A percentile compares a stretch with the other conserved stretches of the same genome.
Evolutionary conservation across 2,113 vertebrate species (phyloP).

Genomic region (Cryptomyrus ogoouensis): DNA sequence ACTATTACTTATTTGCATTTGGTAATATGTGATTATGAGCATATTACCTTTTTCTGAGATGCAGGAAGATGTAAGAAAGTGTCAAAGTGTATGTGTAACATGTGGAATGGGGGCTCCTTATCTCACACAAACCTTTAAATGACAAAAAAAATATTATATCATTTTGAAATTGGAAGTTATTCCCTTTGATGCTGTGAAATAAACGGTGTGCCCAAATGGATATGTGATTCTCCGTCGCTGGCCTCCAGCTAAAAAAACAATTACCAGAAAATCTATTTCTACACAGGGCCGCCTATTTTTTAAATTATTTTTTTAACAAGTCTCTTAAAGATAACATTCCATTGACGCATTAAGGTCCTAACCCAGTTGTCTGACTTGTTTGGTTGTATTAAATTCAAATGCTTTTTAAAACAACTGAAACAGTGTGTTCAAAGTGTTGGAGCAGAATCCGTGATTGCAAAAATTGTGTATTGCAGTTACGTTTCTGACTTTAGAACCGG

Average conservation of each 20-base stretch:
- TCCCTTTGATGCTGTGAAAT: slow-evolving; percentile 21
- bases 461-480: not conserved
- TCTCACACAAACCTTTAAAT: not conserved
- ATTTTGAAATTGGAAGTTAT: not conserved
- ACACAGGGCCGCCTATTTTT: not conserved
- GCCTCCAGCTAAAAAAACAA: slow-evolving; percentile 26
- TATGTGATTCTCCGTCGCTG: not conserved
- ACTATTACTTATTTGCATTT: not conserved
- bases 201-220: not conserved
- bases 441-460: not conserved
- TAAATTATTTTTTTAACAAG: slow-evolving; percentile 19
- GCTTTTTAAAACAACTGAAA: not conserved
- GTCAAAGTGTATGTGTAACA: not conserved
- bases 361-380: not conserved
- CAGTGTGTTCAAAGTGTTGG: not conserved
- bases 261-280: slow-evolving; percentile 28
- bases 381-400: not conserved
- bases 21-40: not conserved
- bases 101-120: not conserved
- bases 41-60: not conserved
- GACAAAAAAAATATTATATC: not conserved
- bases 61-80: not conserved
- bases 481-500: not conserved
- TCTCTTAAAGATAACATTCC: slow-evolving; percentile 16
- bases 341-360: not conserved